Conservation (phyloP, 2,797 vertebrate genomes). For the Octomys mimax region DNA sequence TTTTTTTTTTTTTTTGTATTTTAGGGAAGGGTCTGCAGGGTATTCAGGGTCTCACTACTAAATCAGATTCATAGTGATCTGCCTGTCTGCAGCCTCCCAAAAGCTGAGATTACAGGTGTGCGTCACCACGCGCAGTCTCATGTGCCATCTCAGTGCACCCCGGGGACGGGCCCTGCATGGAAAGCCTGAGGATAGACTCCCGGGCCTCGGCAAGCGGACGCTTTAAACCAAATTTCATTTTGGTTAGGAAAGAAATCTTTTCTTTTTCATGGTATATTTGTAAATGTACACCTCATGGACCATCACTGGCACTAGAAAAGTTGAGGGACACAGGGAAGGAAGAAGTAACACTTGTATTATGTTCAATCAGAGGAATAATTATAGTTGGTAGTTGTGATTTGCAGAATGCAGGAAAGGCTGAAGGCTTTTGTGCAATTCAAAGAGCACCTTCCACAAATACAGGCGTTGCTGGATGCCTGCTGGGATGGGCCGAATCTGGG, state of each 20-base stretch:
- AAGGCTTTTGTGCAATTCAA: slow-evolving; percentile 97
- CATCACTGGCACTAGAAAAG: slow-evolving; percentile 54
- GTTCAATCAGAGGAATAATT: slow-evolving; percentile 94
- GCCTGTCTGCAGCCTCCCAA: no score
- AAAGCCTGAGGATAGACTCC: no score
- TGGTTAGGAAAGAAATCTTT: slow-evolving; percentile 9
- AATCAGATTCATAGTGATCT: no score
- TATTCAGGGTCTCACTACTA: no score
- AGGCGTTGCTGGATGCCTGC: slow-evolving; percentile 95
- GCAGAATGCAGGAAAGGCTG: slow-evolving; percentile 93
- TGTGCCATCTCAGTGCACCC: no score
- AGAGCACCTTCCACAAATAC: slow-evolving; percentile 97
- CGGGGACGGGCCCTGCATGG: no score
- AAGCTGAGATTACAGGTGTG: no score
- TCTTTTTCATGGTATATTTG: slow-evolving; percentile 4
- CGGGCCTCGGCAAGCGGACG: no score
- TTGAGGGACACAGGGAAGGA: slow-evolving; percentile 78
- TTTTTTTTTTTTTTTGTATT: no score
- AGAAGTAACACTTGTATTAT: slow-evolving; percentile 91
- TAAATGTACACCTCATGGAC: slow-evolving; percentile 73
- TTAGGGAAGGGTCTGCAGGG: no score
- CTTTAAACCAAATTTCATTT: slow-evolving; percentile 22
- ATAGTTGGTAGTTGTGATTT: slow-evolving; percentile 97
- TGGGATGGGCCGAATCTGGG: slow-evolving; percentile 95
- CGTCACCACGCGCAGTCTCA: no score